Conservation (phyloP, 2,888 invertebrate species). For the Papilio gigon region DNA sequence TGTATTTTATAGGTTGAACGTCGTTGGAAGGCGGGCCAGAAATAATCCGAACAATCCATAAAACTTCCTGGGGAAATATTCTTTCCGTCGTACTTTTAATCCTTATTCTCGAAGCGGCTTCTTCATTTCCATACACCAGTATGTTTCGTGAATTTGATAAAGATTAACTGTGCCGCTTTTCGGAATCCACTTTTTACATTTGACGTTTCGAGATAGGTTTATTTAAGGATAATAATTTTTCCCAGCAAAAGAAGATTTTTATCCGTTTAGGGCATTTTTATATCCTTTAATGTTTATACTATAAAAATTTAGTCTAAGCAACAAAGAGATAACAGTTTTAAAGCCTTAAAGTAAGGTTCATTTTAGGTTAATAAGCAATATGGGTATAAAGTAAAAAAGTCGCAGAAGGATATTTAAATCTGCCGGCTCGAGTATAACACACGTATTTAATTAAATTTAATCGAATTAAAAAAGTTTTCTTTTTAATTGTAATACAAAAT, state of each 20-base stretch:
- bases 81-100: conserved; percentile 28
- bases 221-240: conserved; percentile 7
- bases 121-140: conserved; percentile 31
- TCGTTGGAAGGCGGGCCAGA: conserved; percentile 10
- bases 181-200: conserved; percentile 11
- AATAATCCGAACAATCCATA: conserved; percentile 33
- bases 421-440: too few relatives aligned
- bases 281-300: conserved; percentile 2
- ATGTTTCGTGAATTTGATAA: conserved; percentile 38
- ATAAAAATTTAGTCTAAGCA: too few relatives aligned
- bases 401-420: too few relatives aligned
- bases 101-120: conserved; percentile 25
- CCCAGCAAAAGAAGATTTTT: background rate
- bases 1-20: conserved; percentile 28
- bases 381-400: too few relatives aligned
- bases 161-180: conserved; percentile 20
- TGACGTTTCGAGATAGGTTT: background rate
- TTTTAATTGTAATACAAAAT: too few relatives aligned
- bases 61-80: conserved; percentile 30
- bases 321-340: too few relatives aligned
- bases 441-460: too few relatives aligned
- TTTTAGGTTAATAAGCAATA: too few relatives aligned
- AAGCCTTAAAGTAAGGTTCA: too few relatives aligned
- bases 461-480: too few relatives aligned
- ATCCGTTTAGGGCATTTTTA: conserved; percentile 7